Evolutionary conservation across 2,113 vertebrate genomes (phyloP).

Genomic region (Pseudopipra pipra): DNA sequence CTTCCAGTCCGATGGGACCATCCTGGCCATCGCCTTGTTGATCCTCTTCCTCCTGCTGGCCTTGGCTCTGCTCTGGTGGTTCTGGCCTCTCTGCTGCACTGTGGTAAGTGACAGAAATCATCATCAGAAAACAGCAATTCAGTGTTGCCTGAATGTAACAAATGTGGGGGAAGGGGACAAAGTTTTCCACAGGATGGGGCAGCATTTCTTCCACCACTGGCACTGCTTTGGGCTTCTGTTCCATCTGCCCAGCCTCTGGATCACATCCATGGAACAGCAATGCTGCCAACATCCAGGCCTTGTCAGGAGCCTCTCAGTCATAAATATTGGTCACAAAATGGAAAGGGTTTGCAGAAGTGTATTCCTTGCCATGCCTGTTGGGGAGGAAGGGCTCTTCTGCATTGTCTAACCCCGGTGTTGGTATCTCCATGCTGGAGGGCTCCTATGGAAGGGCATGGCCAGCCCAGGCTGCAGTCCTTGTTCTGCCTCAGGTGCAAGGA

Average conservation of each 20-base stretch:
- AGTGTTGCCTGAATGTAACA: not conserved
- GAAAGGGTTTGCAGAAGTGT: not conserved
- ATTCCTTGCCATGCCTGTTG: not conserved
- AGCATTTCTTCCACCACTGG: not conserved
- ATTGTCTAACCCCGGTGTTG: not conserved
- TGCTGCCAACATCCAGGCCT: not conserved
- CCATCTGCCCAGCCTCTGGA: not conserved
- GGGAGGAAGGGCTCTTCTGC: not conserved
- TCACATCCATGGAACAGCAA: not conserved
- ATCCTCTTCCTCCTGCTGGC: conserved; percentile 92
- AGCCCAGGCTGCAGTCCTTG: not conserved
- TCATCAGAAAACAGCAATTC: not conserved
- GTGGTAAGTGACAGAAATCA: conserved; percentile 83
- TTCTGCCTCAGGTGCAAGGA: not conserved
- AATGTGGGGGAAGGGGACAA: not conserved
- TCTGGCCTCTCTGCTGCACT: conserved; percentile 99
- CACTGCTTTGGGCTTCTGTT: not conserved
- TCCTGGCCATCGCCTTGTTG: conserved; percentile 91
- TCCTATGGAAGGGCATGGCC: not conserved
- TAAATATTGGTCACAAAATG: too few species aligned
- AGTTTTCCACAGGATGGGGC: not conserved
- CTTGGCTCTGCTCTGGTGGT: conserved; percentile 95
- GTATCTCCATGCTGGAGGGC: not conserved
- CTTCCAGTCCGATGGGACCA: conserved; percentile 92
- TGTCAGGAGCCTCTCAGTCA: not conserved